phyloP scores from a whole-genome alignment of 2,888 invertebrate species.

The Cetonia aurata region DNA sequence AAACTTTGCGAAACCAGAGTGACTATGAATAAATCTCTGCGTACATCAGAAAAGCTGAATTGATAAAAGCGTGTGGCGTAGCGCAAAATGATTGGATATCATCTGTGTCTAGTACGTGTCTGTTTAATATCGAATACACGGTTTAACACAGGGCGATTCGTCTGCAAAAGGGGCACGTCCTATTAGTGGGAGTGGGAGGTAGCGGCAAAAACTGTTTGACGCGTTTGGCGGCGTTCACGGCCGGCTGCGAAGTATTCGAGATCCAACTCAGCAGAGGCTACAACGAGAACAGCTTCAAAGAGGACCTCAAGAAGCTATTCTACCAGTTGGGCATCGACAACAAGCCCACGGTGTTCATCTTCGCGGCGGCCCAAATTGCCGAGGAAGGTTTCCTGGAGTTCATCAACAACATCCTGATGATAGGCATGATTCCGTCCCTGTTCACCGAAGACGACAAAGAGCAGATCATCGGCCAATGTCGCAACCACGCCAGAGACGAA shows the following conservation, averaged over 20 bases:
- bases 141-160: constrained; percentile 75
- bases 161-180: constrained; percentile 85
- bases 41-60: too few relatives aligned
- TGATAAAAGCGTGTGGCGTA: too few relatives aligned
- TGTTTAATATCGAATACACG: too few relatives aligned
- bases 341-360: constrained; percentile 85
- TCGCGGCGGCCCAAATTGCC: constrained; percentile 85
- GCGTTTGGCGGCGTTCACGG: constrained; percentile 85
- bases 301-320: constrained; percentile 87
- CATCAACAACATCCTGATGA: constrained; percentile 92
- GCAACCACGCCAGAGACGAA: constrained; percentile 77
- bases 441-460: constrained; percentile 93
- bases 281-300: constrained; percentile 84
- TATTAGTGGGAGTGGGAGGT: constrained; percentile 91
- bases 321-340: constrained; percentile 82
- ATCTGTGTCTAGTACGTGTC: too few relatives aligned
- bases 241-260: constrained; percentile 85
- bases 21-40: too few relatives aligned
- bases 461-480: constrained; percentile 77
- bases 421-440: constrained; percentile 86
- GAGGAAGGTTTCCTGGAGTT: constrained; percentile 90
- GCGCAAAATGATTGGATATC: too few relatives aligned
- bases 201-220: constrained; percentile 89
- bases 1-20: too few relatives aligned
- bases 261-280: constrained; percentile 89